Evolutionary conservation across 2,888 invertebrate genomes (phyloP).

Genomic region (Cephus pulcher): DNA sequence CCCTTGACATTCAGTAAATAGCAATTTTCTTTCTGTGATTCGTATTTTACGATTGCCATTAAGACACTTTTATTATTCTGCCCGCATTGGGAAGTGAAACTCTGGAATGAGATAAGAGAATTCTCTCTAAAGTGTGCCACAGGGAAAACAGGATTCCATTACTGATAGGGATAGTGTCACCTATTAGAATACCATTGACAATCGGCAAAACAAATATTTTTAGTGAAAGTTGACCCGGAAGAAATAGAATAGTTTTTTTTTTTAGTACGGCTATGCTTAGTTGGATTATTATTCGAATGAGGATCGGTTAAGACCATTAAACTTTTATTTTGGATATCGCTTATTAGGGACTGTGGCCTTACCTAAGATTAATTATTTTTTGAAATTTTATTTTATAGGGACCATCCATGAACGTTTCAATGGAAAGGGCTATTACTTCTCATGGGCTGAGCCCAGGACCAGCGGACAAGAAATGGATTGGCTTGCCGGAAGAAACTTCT

Average conservation of each 20-base stretch:
- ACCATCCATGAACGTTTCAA: slow-evolving; percentile 64
- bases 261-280: neutral
- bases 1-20: slow-evolving; percentile 24
- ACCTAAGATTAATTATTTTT: neutral
- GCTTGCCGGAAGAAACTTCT: slow-evolving; percentile 87
- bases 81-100: slow-evolving; percentile 32
- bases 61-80: slow-evolving; percentile 1
- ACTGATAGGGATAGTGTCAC: neutral
- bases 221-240: neutral
- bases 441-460: slow-evolving; percentile 84
- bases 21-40: slow-evolving; percentile 25
- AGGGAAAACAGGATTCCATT: slow-evolving; percentile 5
- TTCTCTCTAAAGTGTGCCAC: slow-evolving; percentile 26
- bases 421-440: slow-evolving; percentile 86
- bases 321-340: neutral
- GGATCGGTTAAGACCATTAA: neutral
- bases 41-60: slow-evolving; percentile 15
- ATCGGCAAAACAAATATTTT: slow-evolving; percentile 4
- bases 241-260: neutral
- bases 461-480: slow-evolving; percentile 84
- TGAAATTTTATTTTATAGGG: slow-evolving; percentile 48
- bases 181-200: slow-evolving; percentile 6
- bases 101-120: slow-evolving; percentile 17
- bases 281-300: neutral
- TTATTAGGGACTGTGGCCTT: neutral